These are phyloP conservation scores for Meles meles DNA, from an alignment of 2,113 vertebrate genomes.

Conservation along the genomic window DNA sequence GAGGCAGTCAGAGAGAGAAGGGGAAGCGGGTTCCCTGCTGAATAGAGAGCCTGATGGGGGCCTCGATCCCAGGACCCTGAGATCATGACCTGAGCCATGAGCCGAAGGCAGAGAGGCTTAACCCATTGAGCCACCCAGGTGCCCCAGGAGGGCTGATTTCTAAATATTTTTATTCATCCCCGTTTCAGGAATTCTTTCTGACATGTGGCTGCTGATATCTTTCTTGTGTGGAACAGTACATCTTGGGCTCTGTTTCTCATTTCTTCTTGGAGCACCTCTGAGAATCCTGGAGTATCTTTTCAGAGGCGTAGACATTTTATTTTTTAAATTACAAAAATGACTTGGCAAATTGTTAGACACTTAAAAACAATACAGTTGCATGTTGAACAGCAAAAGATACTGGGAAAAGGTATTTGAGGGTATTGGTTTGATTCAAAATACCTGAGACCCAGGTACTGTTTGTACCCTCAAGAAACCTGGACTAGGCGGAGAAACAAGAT, in stretches of 20 bases:
- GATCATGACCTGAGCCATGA: too few species aligned
- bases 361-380: neutral
- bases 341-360: neutral
- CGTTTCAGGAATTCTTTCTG: conserved; percentile 2
- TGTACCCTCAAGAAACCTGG: neutral
- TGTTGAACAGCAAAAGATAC: neutral
- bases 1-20: too few species aligned
- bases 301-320: neutral
- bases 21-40: too few species aligned
- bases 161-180: neutral
- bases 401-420: neutral
- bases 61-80: too few species aligned
- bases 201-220: neutral
- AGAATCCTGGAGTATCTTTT: conserved; percentile 13
- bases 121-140: too few species aligned
- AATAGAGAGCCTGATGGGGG: too few species aligned
- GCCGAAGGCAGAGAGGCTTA: too few species aligned
- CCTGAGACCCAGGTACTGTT: neutral
- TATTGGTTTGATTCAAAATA: conserved; percentile 30
- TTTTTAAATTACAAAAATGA: neutral
- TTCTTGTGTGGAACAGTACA: neutral
- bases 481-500: neutral
- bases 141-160: neutral
- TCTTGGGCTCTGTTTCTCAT: neutral
- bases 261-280: neutral